Evolutionary conservation across 2,113 vertebrate genomes (phyloP).

Genomic region (Pycnonotus jocosus): DNA sequence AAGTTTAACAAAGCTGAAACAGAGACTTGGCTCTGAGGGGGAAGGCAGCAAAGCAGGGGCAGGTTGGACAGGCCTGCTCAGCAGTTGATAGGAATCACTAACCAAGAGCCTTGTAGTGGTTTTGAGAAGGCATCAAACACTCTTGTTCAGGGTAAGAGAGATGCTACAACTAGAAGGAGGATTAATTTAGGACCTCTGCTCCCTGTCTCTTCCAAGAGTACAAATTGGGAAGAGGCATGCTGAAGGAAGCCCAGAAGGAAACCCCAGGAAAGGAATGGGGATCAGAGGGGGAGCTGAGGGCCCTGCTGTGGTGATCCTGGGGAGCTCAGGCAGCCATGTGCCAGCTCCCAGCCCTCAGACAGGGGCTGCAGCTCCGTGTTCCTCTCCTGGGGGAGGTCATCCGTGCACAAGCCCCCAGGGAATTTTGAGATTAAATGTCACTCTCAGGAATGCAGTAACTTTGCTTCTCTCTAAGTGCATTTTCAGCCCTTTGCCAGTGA

Average conservation of each 20-base stretch:
- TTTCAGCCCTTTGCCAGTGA: neutral
- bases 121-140: neutral
- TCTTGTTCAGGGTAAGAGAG: neutral
- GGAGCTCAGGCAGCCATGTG: neutral
- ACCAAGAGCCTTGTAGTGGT: neutral
- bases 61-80: neutral
- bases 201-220: neutral
- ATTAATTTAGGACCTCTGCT: neutral
- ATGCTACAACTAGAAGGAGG: neutral
- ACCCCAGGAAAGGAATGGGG: neutral
- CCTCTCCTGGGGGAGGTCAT: rapidly evolving
- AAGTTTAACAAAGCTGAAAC: neutral
- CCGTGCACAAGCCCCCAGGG: neutral
- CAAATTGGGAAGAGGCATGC: neutral
- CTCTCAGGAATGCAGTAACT: constrained; percentile 21
- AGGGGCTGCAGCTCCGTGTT: neutral
- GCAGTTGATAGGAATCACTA: rapidly evolving
- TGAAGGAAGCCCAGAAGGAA: neutral
- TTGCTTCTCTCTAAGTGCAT: neutral
- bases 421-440: neutral
- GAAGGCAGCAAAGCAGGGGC: neutral
- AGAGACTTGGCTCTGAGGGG: neutral
- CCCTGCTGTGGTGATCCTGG: neutral
- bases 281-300: neutral
- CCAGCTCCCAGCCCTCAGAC: neutral